phyloP scores from a whole-genome alignment of 2,113 vertebrate genomes.

The Macrotis lagotis region DNA sequence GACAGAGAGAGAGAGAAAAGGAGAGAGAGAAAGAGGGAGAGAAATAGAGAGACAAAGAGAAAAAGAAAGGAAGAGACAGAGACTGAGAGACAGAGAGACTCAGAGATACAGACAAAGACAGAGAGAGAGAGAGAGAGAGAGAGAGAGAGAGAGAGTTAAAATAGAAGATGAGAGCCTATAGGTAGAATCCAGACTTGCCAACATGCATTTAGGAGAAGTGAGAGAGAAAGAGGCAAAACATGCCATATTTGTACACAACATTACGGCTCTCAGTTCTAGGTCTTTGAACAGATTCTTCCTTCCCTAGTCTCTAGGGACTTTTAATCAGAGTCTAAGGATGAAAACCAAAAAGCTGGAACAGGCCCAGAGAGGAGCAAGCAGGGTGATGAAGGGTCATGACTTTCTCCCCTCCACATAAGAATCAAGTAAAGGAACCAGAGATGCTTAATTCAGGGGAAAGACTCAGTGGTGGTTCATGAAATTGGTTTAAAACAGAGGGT shows the following conservation, averaged over 20 bases:
- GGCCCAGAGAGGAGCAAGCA: neutral
- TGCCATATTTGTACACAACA: neutral
- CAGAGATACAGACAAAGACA: too few relatives aligned
- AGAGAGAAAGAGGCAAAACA: too few relatives aligned
- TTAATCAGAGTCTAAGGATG: neutral
- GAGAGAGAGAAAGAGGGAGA: too few relatives aligned
- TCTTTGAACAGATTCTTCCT: neutral
- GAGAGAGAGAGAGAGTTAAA: too few relatives aligned
- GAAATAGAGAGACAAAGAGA: too few relatives aligned
- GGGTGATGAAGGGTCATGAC: neutral
- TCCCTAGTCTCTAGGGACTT: neutral
- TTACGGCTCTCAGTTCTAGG: neutral
- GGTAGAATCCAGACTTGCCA: too few relatives aligned
- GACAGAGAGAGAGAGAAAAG: too few relatives aligned
- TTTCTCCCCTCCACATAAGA: neutral
- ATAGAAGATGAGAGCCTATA: too few relatives aligned
- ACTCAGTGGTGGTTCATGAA: neutral
- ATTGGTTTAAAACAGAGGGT: neutral
- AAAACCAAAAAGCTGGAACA: neutral
- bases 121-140: neutral
- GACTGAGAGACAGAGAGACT: too few relatives aligned
- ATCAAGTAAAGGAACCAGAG: neutral
- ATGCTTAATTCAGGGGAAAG: neutral
- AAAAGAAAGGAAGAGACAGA: too few relatives aligned
- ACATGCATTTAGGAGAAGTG: too few relatives aligned